Percentiles rank a stretch among this genome's conserved stretches.
phyloP scores from a whole-genome alignment of 2,888 invertebrate species.

The Eurytoma adleriae region DNA sequence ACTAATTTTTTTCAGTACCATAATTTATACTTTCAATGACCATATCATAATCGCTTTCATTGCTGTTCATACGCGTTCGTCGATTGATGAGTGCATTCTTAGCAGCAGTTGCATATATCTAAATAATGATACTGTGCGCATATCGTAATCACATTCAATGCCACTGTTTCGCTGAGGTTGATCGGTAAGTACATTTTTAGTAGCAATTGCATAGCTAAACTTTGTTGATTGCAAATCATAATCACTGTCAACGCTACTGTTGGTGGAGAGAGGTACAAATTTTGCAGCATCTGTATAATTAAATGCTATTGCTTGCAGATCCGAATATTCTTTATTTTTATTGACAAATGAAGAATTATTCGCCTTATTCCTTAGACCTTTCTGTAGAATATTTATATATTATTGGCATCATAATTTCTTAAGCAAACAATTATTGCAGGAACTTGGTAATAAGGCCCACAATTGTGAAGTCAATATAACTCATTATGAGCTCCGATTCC shows the following conservation, averaged over 20 bases:
- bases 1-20: conserved; percentile 10
- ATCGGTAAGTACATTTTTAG: background rate
- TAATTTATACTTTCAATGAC: background rate
- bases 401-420: too few species aligned
- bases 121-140: conserved; percentile 5
- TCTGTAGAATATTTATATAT: too few species aligned
- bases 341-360: too few species aligned
- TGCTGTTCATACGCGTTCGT: background rate
- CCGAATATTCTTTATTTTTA: too few species aligned
- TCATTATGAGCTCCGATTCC: conserved; percentile 85
- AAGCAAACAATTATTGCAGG: conserved; percentile 89
- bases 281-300: conserved; percentile 31
- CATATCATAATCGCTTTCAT: background rate
- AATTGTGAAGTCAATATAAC: conserved; percentile 88
- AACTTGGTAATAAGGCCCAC: conserved; percentile 94
- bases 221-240: too few species aligned
- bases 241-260: too few species aligned
- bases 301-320: conserved; percentile 21
- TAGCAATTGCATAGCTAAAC: background rate
- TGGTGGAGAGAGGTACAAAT: too few species aligned
- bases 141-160: background rate
- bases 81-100: too few species aligned
- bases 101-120: conserved; percentile 39
- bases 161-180: background rate
- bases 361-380: too few species aligned